These are phyloP conservation scores for Syngnathus typhle DNA, from an alignment of 2,113 vertebrate genomes.

Conservation along the genomic window DNA sequence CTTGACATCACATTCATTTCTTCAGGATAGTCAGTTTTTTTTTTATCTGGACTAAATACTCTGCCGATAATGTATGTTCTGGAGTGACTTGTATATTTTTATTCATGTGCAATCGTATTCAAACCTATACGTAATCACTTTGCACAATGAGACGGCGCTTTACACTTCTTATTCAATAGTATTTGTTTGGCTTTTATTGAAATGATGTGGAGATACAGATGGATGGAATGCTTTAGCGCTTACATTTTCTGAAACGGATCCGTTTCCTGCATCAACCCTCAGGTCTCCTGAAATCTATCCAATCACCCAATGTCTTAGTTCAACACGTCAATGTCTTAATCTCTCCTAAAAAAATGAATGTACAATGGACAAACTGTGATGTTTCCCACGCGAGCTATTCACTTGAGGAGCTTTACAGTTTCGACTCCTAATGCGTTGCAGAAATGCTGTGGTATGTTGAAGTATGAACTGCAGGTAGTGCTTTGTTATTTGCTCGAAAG, in stretches of 20 bases:
- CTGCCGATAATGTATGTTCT: not conserved
- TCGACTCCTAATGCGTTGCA: slow-evolving; percentile 24
- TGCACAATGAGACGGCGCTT: slow-evolving; percentile 2
- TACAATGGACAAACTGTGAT: slow-evolving; percentile 66
- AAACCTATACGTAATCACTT: not conserved
- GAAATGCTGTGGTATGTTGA: slow-evolving; percentile 45
- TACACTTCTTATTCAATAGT: slow-evolving; percentile 1
- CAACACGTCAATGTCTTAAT: slow-evolving; percentile 71
- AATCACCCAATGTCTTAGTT: slow-evolving; percentile 73
- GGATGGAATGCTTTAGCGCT: slow-evolving; percentile 14
- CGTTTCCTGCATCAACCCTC: slow-evolving; percentile 61
- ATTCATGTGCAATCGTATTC: not conserved
- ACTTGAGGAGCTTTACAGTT: slow-evolving; percentile 33
- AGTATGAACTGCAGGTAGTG: slow-evolving; percentile 34
- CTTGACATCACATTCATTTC: slow-evolving; percentile 7
- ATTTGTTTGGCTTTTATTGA: slow-evolving; percentile 6
- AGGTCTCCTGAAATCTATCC: slow-evolving; percentile 59
- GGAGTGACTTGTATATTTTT: slow-evolving; percentile 5
- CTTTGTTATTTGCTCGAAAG: slow-evolving; percentile 49
- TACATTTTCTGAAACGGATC: slow-evolving; percentile 32
- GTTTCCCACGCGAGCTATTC: slow-evolving; percentile 38
- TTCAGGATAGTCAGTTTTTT: not conserved
- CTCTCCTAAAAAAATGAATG: slow-evolving; percentile 61
- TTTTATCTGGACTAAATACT: slow-evolving; percentile 20
- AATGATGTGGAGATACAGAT: slow-evolving; percentile 29